Conservation (phyloP, 2,113 vertebrate species). For the Chionis minor region DNA sequence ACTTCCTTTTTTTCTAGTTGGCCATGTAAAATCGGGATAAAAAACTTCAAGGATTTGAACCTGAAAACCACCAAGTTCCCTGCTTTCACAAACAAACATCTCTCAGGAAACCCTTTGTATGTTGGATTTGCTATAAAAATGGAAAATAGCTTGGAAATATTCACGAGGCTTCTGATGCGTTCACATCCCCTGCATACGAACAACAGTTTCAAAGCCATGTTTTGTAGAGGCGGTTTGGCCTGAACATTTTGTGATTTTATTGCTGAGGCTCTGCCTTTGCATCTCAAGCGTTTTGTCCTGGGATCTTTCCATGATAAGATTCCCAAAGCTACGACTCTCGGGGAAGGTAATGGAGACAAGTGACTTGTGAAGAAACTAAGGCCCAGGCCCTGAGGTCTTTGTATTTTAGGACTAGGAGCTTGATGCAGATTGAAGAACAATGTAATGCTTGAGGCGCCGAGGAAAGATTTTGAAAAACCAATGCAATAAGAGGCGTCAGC, state of each 20-base stretch:
- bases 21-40: not conserved
- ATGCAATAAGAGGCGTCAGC: not conserved
- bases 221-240: not conserved
- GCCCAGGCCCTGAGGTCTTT: not conserved
- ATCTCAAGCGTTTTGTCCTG: not conserved
- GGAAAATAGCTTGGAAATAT: not conserved
- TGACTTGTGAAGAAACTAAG: not conserved
- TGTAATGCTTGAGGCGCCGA: not conserved
- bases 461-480: slow-evolving; percentile 1
- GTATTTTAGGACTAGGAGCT: not conserved
- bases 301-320: not conserved
- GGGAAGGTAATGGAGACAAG: not conserved
- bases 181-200: not conserved
- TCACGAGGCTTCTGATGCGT: not conserved
- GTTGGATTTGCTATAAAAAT: not conserved
- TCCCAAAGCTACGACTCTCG: not conserved
- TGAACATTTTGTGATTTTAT: not conserved
- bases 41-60: not conserved
- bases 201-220: not conserved
- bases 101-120: not conserved
- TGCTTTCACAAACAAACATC: not conserved
- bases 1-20: not conserved
- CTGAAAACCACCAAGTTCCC: not conserved
- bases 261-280: not conserved
- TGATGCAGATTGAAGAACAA: not conserved